Percentiles rank a stretch among this genome's conserved stretches.
phyloP scores from a whole-genome alignment of 2,888 invertebrate genomes.

The Cancer borealis region DNA sequence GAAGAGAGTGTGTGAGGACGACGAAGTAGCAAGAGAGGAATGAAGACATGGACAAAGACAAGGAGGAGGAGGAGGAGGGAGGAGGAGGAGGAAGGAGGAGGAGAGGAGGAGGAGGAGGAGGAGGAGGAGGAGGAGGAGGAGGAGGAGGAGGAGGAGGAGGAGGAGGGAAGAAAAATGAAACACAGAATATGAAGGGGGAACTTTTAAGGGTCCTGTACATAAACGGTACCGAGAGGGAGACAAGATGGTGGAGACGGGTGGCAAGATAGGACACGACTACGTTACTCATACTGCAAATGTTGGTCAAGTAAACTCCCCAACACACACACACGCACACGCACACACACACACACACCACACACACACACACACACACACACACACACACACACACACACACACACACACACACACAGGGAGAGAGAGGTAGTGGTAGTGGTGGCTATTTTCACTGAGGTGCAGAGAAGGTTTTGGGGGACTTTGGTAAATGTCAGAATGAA shows the following conservation, averaged over 20 bases:
- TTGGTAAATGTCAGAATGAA: neutral
- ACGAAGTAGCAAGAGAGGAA: neutral
- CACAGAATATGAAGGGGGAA: neutral
- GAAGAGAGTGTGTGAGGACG: neutral
- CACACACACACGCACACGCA: neutral
- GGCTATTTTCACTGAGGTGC: neutral
- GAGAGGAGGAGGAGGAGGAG: neutral
- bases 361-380: conserved; percentile 35
- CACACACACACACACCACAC: conserved; percentile 40
- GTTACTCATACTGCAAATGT: neutral
- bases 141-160: neutral
- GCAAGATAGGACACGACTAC: neutral
- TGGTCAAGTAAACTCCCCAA: neutral
- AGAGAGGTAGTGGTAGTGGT: neutral
- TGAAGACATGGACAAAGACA: neutral
- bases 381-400: neutral
- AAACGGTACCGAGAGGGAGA: neutral
- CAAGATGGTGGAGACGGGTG: neutral
- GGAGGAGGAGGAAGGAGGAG: neutral
- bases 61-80: neutral
- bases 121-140: neutral
- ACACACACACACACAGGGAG: neutral
- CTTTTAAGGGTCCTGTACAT: neutral
- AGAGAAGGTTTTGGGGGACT: neutral
- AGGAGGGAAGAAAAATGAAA: neutral